A percentile compares a stretch with the other conserved stretches of the same genome.
phyloP scores from a whole-genome alignment of 2,113 vertebrate genomes.

The Silurus meridionalis region DNA sequence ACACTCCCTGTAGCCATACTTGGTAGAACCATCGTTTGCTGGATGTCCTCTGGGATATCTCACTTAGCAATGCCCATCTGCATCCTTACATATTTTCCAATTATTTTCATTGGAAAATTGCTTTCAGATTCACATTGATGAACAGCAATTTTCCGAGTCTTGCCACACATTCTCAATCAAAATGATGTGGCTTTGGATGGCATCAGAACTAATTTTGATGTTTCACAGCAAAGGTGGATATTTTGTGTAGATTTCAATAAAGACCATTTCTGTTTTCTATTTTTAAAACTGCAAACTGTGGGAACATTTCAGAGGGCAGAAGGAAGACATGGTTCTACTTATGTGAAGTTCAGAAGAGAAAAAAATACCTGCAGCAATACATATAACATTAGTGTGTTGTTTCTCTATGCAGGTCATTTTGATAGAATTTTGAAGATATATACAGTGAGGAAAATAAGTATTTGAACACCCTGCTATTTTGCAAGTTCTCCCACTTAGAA shows the following conservation, averaged over 20 bases:
- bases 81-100: background rate
- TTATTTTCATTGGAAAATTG: background rate
- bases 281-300: background rate
- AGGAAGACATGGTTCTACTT: background rate
- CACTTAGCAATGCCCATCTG: background rate
- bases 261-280: background rate
- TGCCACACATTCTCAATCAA: conserved; percentile 1
- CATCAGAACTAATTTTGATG: background rate
- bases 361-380: background rate
- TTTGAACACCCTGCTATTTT: no score
- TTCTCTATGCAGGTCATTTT: background rate
- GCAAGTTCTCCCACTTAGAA: no score
- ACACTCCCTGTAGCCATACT: background rate
- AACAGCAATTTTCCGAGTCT: background rate
- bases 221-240: background rate
- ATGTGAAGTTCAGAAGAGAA: background rate
- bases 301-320: background rate
- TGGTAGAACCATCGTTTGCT: background rate
- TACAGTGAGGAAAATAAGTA: no score
- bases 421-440: no score
- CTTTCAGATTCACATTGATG: background rate
- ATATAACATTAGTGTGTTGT: background rate
- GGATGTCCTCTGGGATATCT: background rate
- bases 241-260: background rate
- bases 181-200: background rate